Evolutionary conservation across 2,888 invertebrate species (phyloP).

Genomic region (Sipha maydis): DNA sequence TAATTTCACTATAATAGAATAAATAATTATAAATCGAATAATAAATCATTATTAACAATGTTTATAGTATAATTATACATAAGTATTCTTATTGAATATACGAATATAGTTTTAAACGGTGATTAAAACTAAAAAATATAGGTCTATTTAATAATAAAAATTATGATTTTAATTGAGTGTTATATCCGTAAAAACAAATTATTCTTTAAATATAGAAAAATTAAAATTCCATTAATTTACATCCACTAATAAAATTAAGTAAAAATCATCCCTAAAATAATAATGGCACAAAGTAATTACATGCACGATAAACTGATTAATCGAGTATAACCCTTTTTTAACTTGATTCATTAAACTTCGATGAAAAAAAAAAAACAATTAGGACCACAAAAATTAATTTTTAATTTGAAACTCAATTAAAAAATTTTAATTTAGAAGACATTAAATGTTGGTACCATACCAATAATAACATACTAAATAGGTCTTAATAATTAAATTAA

Average conservation of each 20-base stretch:
- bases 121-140: not conserved
- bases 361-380: not conserved
- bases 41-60: no score
- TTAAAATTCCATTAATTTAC: constrained; percentile 2
- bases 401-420: not conserved
- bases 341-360: not conserved
- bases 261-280: constrained; percentile 10
- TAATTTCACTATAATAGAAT: not conserved
- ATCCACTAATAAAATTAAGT: constrained; percentile 20
- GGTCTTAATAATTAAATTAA: no score
- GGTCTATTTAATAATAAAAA: not conserved
- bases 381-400: not conserved
- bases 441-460: no score
- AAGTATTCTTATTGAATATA: no score
- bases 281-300: constrained; percentile 25
- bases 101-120: no score
- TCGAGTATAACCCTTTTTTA: not conserved
- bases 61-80: no score
- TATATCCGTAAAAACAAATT: not conserved
- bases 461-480: no score
- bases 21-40: not conserved
- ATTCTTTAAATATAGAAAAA: not conserved
- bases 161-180: not conserved
- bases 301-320: constrained; percentile 31
- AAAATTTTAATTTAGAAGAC: not conserved